Evolutionary conservation across 2,888 invertebrate genomes (phyloP), one percentile per base, ranked within the genome.

Genomic region (Drosophila colorata): DNA sequence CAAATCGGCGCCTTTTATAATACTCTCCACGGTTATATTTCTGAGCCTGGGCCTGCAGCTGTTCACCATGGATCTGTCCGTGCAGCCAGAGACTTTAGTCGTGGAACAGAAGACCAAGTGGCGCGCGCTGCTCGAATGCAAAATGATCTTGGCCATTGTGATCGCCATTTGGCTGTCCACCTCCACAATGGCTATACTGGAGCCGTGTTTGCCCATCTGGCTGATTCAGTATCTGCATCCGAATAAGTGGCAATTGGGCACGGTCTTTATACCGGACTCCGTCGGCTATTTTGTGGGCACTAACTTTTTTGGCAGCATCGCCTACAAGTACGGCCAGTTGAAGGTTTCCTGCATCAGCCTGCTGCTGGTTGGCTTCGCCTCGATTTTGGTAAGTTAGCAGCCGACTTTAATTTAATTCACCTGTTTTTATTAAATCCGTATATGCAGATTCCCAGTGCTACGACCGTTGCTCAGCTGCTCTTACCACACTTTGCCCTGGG

Each of bases 221-320:
- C 91, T 97, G 40, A 94, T 96, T 90, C 90, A 91, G 73, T 87
- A 92, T 68, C 69, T 92, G 0, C 90, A 91, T 57, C 91, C 92
- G 0, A 91, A 90, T 47, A 92, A 91, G 69, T 96, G 96, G 96
- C 95, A 96, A 89, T 91, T 95, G 85, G 97, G 97, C 3, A 95
- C 96, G 0, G 96, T 97, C 5, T 97, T 97, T 87, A 95, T 97
- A 69, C 97, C 97, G 0, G 97, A 97, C 91, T 97, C 97, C 80
- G 87, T 97, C 33, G 97, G 97, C 0, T 97, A 97, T 89, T 94
- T 97, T 69, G 91, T 97, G 40, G 97, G 97, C 25, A 96, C 97
- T 0, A 96, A 96, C 91, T 95, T 95, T 80, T 95, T 96, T 87
- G 96, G 96, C 6, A 92, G 94, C 43, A 91, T 95, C 25, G 95